phyloP scores from a whole-genome alignment of 35 echinoderm and acorn worm genomes.

The Ophioderma brevispina region DNA sequence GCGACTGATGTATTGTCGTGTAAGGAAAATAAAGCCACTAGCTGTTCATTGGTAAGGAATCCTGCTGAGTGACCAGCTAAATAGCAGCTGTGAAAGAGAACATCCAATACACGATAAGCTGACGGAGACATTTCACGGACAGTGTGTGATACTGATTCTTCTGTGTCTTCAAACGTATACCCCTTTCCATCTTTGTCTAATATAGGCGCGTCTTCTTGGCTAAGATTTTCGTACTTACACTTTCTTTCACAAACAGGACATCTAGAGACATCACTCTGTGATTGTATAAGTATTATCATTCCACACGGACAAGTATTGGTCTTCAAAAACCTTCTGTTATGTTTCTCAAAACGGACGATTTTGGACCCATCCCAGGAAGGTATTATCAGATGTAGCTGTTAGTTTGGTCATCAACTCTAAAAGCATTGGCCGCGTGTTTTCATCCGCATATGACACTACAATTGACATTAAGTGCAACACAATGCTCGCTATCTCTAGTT shows the following conservation, averaged over 20 bases:
- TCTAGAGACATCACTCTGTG: not conserved
- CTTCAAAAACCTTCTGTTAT: not conserved
- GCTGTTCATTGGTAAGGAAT: not conserved
- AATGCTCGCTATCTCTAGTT: not conserved
- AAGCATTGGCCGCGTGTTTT: not conserved
- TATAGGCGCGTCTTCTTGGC: too few relatives aligned
- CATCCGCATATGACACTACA: not conserved
- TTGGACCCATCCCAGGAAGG: not conserved
- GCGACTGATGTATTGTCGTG: not conserved
- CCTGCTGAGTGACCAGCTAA: not conserved
- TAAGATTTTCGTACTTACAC: not conserved
- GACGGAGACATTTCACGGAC: not conserved
- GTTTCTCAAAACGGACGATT: not conserved
- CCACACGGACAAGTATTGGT: not conserved
- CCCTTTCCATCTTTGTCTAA: too few relatives aligned
- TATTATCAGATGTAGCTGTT: not conserved
- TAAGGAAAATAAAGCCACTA: not conserved
- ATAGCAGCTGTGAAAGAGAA: not conserved
- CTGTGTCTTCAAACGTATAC: not conserved
- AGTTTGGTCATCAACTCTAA: not conserved
- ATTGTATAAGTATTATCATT: not conserved
- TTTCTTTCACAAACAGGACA: not conserved
- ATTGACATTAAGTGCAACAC: conserved; percentile 3
- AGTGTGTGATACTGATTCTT: not conserved
- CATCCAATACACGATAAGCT: not conserved